phyloP scores from a whole-genome alignment of 2,888 invertebrate genomes.

The Catocala sponsa region DNA sequence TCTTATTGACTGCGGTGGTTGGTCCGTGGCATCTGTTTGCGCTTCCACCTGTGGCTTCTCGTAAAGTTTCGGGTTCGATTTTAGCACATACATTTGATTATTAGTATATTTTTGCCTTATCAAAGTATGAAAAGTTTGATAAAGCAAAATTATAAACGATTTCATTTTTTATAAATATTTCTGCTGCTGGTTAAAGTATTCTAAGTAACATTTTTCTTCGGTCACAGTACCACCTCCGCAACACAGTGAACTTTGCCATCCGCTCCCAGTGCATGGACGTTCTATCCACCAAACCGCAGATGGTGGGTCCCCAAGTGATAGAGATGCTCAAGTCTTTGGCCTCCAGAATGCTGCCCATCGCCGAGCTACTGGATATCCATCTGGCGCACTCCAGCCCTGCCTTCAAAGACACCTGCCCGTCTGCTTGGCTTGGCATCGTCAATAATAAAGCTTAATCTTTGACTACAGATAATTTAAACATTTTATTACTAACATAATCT shows the following conservation, averaged over 20 bases:
- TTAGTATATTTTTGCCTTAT: neutral
- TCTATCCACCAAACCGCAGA: constrained; percentile 71
- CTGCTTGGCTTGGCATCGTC: constrained; percentile 78
- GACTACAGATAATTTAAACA: too few relatives aligned
- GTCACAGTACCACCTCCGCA: constrained; percentile 77
- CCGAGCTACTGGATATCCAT: constrained; percentile 77
- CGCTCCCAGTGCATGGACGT: constrained; percentile 62
- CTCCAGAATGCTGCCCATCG: constrained; percentile 67
- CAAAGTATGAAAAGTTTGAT: too few relatives aligned
- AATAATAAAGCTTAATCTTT: constrained; percentile 66
- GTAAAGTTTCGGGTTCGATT: too few relatives aligned
- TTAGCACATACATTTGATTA: neutral
- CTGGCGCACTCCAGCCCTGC: constrained; percentile 76
- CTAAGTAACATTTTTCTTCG: neutral
- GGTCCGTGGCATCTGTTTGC: too few relatives aligned
- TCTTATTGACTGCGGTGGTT: neutral
- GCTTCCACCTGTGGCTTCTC: too few relatives aligned
- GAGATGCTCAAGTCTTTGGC: constrained; percentile 72
- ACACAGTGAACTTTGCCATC: constrained; percentile 75
- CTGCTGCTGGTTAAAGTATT: neutral
- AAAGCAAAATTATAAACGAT: too few relatives aligned
- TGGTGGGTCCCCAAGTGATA: constrained; percentile 73
- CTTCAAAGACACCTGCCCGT: constrained; percentile 76
- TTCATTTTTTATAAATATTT: too few relatives aligned
- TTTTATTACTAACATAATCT: too few relatives aligned